These are phyloP conservation scores for Ichneumoninae sp. DNA, from an alignment of 2,888 invertebrate genomes.

Conservation along the genomic window DNA sequence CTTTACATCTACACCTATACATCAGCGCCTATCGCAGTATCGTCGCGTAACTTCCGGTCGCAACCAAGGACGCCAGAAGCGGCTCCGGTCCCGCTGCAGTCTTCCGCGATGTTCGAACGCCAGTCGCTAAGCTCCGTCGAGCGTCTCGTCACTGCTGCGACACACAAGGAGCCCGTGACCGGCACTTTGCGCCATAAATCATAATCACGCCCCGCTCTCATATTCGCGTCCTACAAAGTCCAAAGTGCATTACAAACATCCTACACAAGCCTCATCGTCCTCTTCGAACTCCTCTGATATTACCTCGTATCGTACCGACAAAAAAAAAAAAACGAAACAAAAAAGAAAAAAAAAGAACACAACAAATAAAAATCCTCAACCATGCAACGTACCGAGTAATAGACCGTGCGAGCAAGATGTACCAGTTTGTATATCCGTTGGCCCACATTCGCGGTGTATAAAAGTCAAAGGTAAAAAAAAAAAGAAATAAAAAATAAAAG, in stretches of 20 bases:
- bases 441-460: constrained; percentile 18
- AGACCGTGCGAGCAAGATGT: not conserved
- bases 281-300: constrained; percentile 11
- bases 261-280: constrained; percentile 25
- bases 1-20: not conserved
- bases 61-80: not conserved
- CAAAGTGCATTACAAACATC: constrained; percentile 23
- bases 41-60: constrained; percentile 38
- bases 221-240: constrained; percentile 22
- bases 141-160: constrained; percentile 21
- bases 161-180: constrained; percentile 23
- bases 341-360: not conserved
- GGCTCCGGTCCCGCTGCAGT: not conserved
- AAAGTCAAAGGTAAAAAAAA: constrained; percentile 14
- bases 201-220: constrained; percentile 34
- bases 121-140: constrained; percentile 19
- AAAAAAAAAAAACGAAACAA: not conserved
- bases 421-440: constrained; percentile 5
- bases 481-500: no score
- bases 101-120: not conserved
- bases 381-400: not conserved
- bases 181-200: constrained; percentile 44
- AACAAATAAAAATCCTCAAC: not conserved
- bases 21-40: constrained; percentile 6
- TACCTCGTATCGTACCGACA: not conserved